These are phyloP conservation scores for Laticauda colubrina DNA, from an alignment of 2,113 vertebrate genomes.

Conservation along the genomic window DNA sequence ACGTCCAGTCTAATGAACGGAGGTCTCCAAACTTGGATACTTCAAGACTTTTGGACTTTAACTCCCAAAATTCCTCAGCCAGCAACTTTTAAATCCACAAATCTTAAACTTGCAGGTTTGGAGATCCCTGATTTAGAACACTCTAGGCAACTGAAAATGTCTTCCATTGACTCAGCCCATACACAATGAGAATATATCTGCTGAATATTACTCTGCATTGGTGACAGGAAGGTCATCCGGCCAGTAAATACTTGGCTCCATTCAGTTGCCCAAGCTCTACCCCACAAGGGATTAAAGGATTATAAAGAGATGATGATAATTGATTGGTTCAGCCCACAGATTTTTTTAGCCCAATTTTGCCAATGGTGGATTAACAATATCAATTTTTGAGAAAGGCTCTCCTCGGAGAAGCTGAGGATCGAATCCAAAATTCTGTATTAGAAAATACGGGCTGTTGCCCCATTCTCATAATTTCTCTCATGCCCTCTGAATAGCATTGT, in stretches of 20 bases:
- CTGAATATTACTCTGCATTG: too few relatives aligned
- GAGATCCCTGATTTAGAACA: background rate
- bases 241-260: too few relatives aligned
- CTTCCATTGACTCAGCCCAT: background rate
- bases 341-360: background rate
- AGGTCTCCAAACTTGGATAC: background rate
- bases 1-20: background rate
- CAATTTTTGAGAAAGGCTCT: background rate
- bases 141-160: background rate
- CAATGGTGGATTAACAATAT: background rate
- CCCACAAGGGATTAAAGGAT: too few relatives aligned
- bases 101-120: background rate
- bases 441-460: background rate
- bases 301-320: too few relatives aligned
- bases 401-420: background rate
- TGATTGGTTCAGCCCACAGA: background rate
- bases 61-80: background rate
- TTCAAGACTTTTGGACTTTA: background rate
- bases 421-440: background rate
- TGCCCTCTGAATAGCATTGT: background rate
- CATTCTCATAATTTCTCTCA: background rate
- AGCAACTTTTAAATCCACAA: background rate
- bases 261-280: too few relatives aligned
- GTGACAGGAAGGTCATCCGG: too few relatives aligned
- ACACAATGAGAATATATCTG: too few relatives aligned